Evolutionary conservation across 30 jellyfish, hydroid and myxozoan species (phyloP), one percentile per base, ranked within the genome.

Genomic region (Turritopsis rubra): DNA sequence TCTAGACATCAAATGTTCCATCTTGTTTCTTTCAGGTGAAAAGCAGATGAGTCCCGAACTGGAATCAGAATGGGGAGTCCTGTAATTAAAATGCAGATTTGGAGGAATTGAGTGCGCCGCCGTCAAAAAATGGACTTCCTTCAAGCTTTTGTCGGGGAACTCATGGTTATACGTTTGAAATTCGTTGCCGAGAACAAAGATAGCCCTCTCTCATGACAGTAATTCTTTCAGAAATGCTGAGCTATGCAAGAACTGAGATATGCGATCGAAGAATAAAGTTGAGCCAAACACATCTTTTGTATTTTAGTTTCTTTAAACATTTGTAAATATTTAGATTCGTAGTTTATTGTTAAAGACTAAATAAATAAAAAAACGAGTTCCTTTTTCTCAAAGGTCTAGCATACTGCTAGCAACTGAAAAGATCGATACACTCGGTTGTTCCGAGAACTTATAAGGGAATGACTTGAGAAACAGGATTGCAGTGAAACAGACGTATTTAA

Each of bases 11-110:
- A n/a, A n/a, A n/a, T 41, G 13, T 21, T 66, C 17, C 17, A 3
- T 21, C 7, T 7, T 74, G 9, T 74, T 16, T 74, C 16, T 68
- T 68, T 9, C 30, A 68, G 77, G 19, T 68, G 19, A 68, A 27
- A 19, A 16, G 30, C 31, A 19, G 19, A 7, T 17, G 28, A 68
- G 19, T 22, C 77, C 8, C 16, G 30, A 7, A 27, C 77, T 68
- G 28, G 77, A 68, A 9, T 68, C 77, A 68, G 77, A 68, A 27
- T 68, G 77, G 77, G 77, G 77, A 16, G 77, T 68, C 19, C 30
- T 68, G 19, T 68, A 68, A 68, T 27, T 68, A 9, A 68, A 7
- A 17, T 7, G 77, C 9, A 68, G 17, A 1, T 68, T 23, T 22
- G 9, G 21, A 68, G 77, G 30, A 68, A 68, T 23, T 60, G n/a